Evolutionary conservation across 2,888 invertebrate species (phyloP), one percentile per base, ranked within the genome.

Genomic region (Netelia fuscicornis): DNA sequence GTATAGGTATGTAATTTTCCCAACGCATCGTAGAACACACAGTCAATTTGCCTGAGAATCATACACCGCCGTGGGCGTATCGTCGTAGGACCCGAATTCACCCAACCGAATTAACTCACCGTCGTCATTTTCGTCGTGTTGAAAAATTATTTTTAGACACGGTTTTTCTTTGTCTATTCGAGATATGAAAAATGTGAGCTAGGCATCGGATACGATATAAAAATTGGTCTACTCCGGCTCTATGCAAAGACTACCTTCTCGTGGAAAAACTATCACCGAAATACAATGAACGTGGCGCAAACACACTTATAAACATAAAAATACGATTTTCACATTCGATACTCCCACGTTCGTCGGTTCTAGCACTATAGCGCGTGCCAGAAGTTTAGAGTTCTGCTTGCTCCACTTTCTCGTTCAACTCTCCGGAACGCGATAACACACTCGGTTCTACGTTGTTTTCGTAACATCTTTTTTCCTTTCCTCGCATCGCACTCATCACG

Each of bases 341-440:
- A 25, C n/a, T 58, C 80, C 60, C 54, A 58, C 58, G 54, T 58
- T 71, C 42, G 20, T 44, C 52, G 42, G 56, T 6, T 37, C 37
- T 37, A 6, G 37, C 62, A 56, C 68, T 71, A 62, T 70, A 65
- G 80, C 81, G 77, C 37, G 37, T 68, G 84, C 78, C 81, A 75
- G 56, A 52, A 58, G 68, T 68, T 84, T 77, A 58, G 13, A 84
- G 78, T 81, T 84, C 52, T 78, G 70, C 20, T 56, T 84, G 84
- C 81, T 84, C 84, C 78, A 84, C 84, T 84, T 84, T 84, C 84
- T 75, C 81, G 77, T 81, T 75, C 81, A 81, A 60, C 84, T 78
- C 74, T 54, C 74, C 84, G 78, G 78, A 84, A 84, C 84, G 74
- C 84, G 78, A 81, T 81, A 84, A 84, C 74, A 84, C 70, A 48